Evolutionary conservation across 2,888 invertebrate species (phyloP), one percentile per base, ranked within the genome.

Genomic region (Tinea trinotella): DNA sequence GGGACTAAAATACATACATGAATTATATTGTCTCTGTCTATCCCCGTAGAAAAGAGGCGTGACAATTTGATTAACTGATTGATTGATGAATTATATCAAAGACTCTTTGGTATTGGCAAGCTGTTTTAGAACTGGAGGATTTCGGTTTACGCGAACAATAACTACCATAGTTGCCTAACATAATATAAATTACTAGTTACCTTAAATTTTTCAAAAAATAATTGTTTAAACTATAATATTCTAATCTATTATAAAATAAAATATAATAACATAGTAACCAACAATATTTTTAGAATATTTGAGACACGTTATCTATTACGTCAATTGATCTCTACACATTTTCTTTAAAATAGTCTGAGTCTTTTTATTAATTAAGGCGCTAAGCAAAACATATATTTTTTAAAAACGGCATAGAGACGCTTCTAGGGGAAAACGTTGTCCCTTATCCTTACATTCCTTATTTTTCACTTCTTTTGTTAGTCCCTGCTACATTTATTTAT

Each of bases 401-500:
- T 48, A 4, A 48, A 4, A n/a, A 13, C 22, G 22, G 18, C 18
- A 9, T 18, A 48, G 40, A 48, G 50, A 24, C 9, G 10, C 12
- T 18, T 35, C 35, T 18, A 9, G 52, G 15, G 35, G 17, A 35
- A 18, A 17, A 17, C 52, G 7, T 22, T n/a, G 18, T 19, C 35
- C n/a, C 17, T 35, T 52, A 35, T 52, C 36, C 22, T 52, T 18
- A n/a, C n/a, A 6, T 52, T 35, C 10, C 19, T n/a, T 9, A 35
- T 52, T 52, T 50, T 50, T 24, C 34, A 10, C 56, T 59, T 59
- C 62, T 59, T 62, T 64, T 68, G 66, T 70, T 68, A 19, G 18
- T 52, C 35, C n/a, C 35, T 35, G 69, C 64, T 64, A 64, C 68
- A 75, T 74, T 74, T 76, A 72, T 74, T 70, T 70, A 66, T 72